Conservation (phyloP, 1,140 invertebrate species). For the Nylanderia fulva region DNA sequence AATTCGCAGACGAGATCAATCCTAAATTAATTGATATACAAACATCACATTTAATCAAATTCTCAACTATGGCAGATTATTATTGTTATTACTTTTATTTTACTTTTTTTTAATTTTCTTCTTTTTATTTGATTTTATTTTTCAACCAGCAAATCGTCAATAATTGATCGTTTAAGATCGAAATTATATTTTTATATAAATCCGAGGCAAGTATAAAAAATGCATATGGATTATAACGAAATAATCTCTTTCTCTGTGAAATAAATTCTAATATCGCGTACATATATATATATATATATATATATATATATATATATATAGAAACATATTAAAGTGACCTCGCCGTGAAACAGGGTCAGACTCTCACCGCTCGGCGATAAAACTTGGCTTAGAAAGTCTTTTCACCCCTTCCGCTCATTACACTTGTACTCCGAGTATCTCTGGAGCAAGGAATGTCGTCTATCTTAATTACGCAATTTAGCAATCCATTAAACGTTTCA, state of each 20-base stretch:
- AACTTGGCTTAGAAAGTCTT: slow-evolving; percentile 74
- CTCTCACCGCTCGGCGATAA: slow-evolving; percentile 72
- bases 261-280: neutral
- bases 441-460: slow-evolving; percentile 54
- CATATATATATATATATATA: slow-evolving; percentile 2
- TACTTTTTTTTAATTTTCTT: neutral
- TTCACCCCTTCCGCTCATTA: slow-evolving; percentile 70
- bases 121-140: neutral
- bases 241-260: neutral
- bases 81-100: neutral
- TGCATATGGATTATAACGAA: neutral
- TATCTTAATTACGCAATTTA: slow-evolving; percentile 53
- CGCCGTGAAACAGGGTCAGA: slow-evolving; percentile 68
- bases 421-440: slow-evolving; percentile 23
- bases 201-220: neutral
- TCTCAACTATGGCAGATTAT: neutral
- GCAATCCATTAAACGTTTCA: neutral
- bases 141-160: neutral
- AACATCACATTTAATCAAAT: neutral
- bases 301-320: slow-evolving; percentile 38
- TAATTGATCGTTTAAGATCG: neutral
- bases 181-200: neutral
- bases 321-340: slow-evolving; percentile 60
- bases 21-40: neutral
- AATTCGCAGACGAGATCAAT: neutral